phyloP scores from a whole-genome alignment of 2,797 vertebrate genomes.

The Benthosema pterotum region DNA sequence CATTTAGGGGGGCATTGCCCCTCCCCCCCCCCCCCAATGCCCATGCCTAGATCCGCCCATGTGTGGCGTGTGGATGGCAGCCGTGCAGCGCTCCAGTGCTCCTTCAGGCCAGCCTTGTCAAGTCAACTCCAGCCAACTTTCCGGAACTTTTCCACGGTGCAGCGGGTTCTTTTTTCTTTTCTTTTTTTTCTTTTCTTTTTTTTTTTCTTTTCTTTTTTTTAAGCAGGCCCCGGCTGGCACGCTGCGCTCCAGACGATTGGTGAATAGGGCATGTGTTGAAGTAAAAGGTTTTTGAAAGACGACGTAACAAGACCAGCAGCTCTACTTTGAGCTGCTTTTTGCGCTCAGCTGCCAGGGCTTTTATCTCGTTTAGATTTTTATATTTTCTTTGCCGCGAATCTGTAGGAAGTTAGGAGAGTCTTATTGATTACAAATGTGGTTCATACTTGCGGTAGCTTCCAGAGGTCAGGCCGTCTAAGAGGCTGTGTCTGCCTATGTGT shows the following conservation, averaged over 20 bases:
- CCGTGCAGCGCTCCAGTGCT: not conserved
- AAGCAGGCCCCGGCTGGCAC: not conserved
- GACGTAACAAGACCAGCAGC: not conserved
- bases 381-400: too few relatives aligned
- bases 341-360: too few relatives aligned
- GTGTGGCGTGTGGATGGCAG: not conserved
- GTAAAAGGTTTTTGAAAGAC: not conserved
- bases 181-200: too few relatives aligned
- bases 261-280: not conserved
- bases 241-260: not conserved
- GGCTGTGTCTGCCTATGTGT: too few relatives aligned
- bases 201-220: not conserved
- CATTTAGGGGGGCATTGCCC: too few relatives aligned
- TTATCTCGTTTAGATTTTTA: too few relatives aligned
- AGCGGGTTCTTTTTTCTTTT: too few relatives aligned
- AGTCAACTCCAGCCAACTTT: constrained; percentile 1
- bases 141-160: not conserved
- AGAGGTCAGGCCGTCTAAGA: too few relatives aligned
- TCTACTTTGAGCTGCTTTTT: not conserved
- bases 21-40: not conserved
- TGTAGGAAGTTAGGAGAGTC: too few relatives aligned
- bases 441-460: too few relatives aligned
- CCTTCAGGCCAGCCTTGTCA: not conserved
- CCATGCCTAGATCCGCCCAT: constrained; percentile 1
- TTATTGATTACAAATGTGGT: too few relatives aligned